Percentiles rank a stretch among this genome's conserved stretches.
Conservation (phyloP, 2,113 vertebrate genomes). For the Chloropsis hardwickii region DNA sequence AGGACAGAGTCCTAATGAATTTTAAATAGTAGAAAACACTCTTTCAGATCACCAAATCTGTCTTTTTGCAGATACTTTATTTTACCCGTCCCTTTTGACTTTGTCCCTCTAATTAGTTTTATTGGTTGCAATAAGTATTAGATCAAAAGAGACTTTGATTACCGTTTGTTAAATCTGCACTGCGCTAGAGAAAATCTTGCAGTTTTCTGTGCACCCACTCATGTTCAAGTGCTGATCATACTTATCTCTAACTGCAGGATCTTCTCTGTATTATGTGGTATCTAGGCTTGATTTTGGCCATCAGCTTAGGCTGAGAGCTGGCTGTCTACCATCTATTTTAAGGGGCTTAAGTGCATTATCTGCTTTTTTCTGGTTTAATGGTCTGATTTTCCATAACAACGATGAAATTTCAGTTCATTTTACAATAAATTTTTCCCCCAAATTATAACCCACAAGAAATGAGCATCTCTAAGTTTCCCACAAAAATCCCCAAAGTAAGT, state of each 20-base stretch:
- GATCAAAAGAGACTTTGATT: conserved; percentile 25
- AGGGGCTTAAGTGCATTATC: neutral
- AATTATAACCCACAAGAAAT: conserved; percentile 54
- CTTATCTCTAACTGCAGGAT: neutral
- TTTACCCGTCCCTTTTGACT: neutral
- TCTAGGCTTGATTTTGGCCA: neutral
- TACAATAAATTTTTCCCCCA: neutral
- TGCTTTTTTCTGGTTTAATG: neutral
- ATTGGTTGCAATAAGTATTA: neutral
- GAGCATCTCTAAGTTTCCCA: conserved; percentile 34
- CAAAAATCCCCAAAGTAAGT: conserved; percentile 70
- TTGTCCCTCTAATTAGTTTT: conserved; percentile 10
- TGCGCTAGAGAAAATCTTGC: neutral
- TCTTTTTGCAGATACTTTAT: neutral
- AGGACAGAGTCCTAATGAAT: neutral
- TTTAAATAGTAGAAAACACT: neutral
- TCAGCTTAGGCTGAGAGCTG: neutral
- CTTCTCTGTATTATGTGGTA: neutral
- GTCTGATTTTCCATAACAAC: neutral
- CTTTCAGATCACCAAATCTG: neutral
- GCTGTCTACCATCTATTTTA: neutral
- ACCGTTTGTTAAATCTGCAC: conserved; percentile 15
- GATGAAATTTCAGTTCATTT: neutral
- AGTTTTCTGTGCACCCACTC: neutral
- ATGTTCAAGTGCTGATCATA: neutral